Base-by-base conservation (phyloP, 2,888 invertebrate genomes). In the Latrodectus elegans region DNA sequence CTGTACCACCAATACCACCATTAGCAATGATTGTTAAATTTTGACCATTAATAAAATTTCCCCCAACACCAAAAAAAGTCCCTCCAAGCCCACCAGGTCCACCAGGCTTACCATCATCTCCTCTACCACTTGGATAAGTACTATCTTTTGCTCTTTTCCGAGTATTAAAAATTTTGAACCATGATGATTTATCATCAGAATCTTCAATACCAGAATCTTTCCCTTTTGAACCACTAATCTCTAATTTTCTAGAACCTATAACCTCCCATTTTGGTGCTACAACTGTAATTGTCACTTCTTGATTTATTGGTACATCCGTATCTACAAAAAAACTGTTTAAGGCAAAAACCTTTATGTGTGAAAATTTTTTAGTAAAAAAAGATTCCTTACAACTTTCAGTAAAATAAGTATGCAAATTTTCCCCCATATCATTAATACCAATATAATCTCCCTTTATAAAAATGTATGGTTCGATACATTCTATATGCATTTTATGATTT, bases 191-290 rank as follows among this genome's bases (percentile, higher is more conserved):
- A 38, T 38, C 38, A 38, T 38, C 38, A 38, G 38, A 38, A 38
- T 38, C n/a, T n/a, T n/a, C n/a, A n/a, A n/a, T n/a, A n/a, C n/a
- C 38, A 38, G 38, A 1, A 38, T 38, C 38, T 55, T 49, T 14
- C 1, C 51, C 75, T 12, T 64, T 51, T 1, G n/a, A n/a, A 8
- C 75, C 75, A n/a, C 9, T 64, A 12, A 75, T n/a, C 0, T 60
- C 64, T 8, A 75, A 49, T 77, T 77, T 14, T 17, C 22, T 65
- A 67, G 38, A 17, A 17, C 49, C 53, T 17, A 70, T 51, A 22
- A 77, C 51, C 38, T 67, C 77, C 77, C 77, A 77, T 22, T 77
- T 77, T 8, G 77, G 77, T 3, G 77, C 77, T n/a, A 77, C 65
- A 67, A 77, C 17, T 52, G 17, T 15, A 1, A 75, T 8, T n/a